Percentiles rank a stretch among this genome's conserved stretches.
These are phyloP conservation scores for Drosophila sordidapex DNA, from an alignment of 2,888 invertebrate species.

Conservation along the genomic window DNA sequence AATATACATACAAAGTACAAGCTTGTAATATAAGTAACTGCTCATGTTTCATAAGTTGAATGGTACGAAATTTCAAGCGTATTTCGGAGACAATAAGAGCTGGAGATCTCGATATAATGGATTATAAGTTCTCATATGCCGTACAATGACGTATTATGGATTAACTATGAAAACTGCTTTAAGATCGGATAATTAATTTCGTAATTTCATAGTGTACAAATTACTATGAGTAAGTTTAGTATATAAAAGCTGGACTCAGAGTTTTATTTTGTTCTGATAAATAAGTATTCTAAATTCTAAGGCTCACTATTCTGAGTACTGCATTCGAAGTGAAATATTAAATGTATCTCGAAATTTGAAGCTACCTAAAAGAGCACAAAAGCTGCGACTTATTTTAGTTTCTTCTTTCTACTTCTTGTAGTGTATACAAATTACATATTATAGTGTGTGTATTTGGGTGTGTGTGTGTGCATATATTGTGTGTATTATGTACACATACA, in stretches of 20 bases:
- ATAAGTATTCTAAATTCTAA: background rate
- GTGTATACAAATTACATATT: background rate
- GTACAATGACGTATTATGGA: background rate
- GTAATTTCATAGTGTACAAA: background rate
- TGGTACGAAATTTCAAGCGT: fast-evolving
- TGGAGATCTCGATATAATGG: too few relatives aligned
- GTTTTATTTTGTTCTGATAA: too few relatives aligned
- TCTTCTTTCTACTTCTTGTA: background rate
- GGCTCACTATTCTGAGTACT: background rate
- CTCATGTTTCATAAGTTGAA: background rate
- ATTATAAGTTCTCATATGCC: background rate
- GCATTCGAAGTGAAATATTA: too few relatives aligned
- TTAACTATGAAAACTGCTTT: background rate
- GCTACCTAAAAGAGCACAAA: constrained; percentile 19
- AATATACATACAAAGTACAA: background rate
- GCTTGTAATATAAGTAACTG: background rate
- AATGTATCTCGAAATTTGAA: background rate
- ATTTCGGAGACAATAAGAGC: background rate
- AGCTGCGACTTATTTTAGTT: constrained; percentile 3
- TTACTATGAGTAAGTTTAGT: background rate
- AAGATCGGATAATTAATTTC: too few relatives aligned
- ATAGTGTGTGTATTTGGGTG: background rate
- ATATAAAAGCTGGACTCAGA: background rate
- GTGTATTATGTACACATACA: constrained; percentile 58
- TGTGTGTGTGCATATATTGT: constrained; percentile 46